Evolutionary conservation across 2,888 invertebrate species (phyloP).

Genomic region (Cylindroiulus punctatus): DNA sequence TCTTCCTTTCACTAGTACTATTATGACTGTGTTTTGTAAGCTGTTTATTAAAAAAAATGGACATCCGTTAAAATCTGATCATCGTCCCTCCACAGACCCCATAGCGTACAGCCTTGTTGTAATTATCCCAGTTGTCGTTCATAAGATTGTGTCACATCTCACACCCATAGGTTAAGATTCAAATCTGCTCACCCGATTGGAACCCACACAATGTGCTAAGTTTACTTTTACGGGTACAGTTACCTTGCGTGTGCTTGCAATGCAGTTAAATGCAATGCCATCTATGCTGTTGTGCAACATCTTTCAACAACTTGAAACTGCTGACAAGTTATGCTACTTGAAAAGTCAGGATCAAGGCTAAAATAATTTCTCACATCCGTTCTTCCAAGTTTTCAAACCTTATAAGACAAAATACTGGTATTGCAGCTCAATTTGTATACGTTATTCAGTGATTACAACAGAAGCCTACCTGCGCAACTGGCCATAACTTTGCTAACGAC

Average conservation of each 20-base stretch:
- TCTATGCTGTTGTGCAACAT: not conserved
- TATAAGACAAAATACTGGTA: too few relatives aligned
- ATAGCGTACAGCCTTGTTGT: not conserved
- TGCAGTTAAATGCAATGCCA: not conserved
- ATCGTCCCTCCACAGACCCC: not conserved
- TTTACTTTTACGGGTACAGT: constrained; percentile 25
- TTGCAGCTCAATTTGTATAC: too few relatives aligned
- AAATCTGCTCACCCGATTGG: not conserved
- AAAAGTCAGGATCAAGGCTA: not conserved
- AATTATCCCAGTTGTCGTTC: not conserved
- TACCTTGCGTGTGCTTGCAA: not conserved
- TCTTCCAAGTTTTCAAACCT: too few relatives aligned
- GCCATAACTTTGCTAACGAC: not conserved
- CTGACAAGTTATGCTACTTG: not conserved
- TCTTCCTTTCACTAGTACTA: not conserved
- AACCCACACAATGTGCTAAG: not conserved
- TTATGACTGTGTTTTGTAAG: not conserved
- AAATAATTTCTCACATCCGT: not conserved
- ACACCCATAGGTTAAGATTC: not conserved
- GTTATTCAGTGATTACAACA: too few relatives aligned
- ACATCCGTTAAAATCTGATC: not conserved
- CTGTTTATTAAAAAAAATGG: not conserved
- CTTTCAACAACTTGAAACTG: not conserved
- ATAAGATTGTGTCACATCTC: not conserved
- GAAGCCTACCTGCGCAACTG: not conserved